Evolutionary conservation across 2,113 vertebrate genomes (phyloP), one percentile per base, ranked within the genome.

Genomic region (Bubo bubo): DNA sequence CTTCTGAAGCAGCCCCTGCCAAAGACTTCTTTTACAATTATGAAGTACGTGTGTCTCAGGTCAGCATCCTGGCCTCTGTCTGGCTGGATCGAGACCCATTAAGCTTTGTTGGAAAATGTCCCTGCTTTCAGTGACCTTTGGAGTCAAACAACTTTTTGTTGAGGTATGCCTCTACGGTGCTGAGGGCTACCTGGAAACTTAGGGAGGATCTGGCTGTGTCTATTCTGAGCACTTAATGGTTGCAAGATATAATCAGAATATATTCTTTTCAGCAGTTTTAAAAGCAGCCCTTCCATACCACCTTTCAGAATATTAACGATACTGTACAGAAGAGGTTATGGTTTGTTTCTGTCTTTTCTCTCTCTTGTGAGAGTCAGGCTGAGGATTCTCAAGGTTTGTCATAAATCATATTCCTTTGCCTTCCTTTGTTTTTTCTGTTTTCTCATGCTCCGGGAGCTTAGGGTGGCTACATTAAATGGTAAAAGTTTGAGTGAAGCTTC

Each of bases 1-100:
- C 21, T 91, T 58, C 53, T 80, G 59, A 58, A 86, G 18, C 62
- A 50, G 10, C 27, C 59, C 19, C 30, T 77, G n/a, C 35, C 3
- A 4, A 58, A 58, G 32, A 8, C 28, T 56, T 30, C 8, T 1
- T 14, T 32, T 39, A 0, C 0, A 0, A 5, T 3, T 5, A 7
- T 0, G 0, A 41, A 32, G 55, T 19, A 2, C 3, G 2, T 34
- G 35, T 70, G 45, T 34, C 53, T n/a, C 39, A 7, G 43, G 62
- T 58, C 27, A 22, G 45, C 0, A 0, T 71, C 27, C 58, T 26
- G 12, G 32, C 41, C 19, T 62, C 43, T 66, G 56, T 23, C 50
- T 1, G 41, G 2, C 67, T 83, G 55, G 43, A 39, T 34, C 1
- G 7, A 27, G 72, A 86, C 58, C 41, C 17, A 1, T 23, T 41